A percentile compares a stretch with the other conserved stretches of the same genome.
These are phyloP conservation scores for Cottus gobio DNA, from an alignment of 2,113 vertebrate genomes.

Conservation along the genomic window DNA sequence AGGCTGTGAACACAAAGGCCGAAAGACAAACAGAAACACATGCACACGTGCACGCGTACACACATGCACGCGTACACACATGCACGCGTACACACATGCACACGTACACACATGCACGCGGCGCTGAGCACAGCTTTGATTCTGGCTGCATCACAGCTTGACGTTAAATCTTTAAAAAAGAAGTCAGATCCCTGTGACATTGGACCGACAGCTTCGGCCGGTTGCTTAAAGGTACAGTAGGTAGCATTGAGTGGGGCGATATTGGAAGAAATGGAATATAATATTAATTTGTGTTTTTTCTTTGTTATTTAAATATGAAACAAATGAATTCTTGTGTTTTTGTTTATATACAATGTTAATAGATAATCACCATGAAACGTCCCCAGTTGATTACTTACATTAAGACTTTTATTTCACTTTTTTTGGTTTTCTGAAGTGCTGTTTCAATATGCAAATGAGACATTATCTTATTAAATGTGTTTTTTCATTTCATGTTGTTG, in stretches of 20 bases:
- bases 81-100: not conserved
- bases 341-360: too few species aligned
- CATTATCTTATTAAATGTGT: too few species aligned
- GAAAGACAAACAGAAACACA: constrained; percentile 9
- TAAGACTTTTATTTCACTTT: too few species aligned
- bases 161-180: not conserved
- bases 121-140: not conserved
- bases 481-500: too few species aligned
- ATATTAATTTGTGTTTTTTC: too few species aligned
- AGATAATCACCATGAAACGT: too few species aligned
- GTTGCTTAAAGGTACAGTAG: not conserved
- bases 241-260: too few species aligned
- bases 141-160: constrained; percentile 3
- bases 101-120: not conserved
- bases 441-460: too few species aligned
- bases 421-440: too few species aligned
- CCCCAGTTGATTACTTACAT: too few species aligned
- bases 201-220: constrained; percentile 24
- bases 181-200: constrained; percentile 5
- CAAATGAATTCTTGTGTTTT: too few species aligned
- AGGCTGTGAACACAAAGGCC: constrained; percentile 1
- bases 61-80: not conserved
- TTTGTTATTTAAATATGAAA: too few species aligned
- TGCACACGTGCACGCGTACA: not conserved
- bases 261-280: not conserved